phyloP scores from a whole-genome alignment of 2,113 vertebrate species.

The Pollachius pollachius region DNA sequence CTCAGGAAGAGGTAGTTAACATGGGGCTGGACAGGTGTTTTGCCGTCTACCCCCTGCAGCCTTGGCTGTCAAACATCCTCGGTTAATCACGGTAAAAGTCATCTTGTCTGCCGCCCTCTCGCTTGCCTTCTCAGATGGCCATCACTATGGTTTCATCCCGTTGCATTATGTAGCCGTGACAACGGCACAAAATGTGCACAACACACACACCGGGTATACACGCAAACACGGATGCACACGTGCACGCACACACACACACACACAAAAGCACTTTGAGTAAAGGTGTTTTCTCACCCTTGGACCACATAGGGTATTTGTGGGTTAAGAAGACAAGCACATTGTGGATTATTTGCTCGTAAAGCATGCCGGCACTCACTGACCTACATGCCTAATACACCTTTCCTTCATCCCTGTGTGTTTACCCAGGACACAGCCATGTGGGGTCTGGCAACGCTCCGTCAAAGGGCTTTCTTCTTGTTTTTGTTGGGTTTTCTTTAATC shows the following conservation, averaged over 20 bases:
- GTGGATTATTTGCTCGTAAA: slow-evolving; percentile 47
- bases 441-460: slow-evolving; percentile 54
- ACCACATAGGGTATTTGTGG: neutral
- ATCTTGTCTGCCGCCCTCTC: slow-evolving; percentile 8
- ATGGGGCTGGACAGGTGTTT: slow-evolving; percentile 33
- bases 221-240: neutral
- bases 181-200: neutral
- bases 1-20: slow-evolving; percentile 43
- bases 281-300: neutral
- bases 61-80: slow-evolving; percentile 46
- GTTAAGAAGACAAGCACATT: slow-evolving; percentile 19
- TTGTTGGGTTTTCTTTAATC: slow-evolving; percentile 53
- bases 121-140: slow-evolving; percentile 3
- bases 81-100: slow-evolving; percentile 20
- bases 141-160: neutral
- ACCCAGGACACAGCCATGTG: slow-evolving; percentile 54
- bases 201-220: neutral
- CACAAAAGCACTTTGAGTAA: neutral
- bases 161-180: neutral
- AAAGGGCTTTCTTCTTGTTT: slow-evolving; percentile 27
- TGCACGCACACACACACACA: neutral
- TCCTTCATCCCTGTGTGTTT: slow-evolving; percentile 9
- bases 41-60: slow-evolving; percentile 33
- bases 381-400: slow-evolving; percentile 38
- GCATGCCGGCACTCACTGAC: slow-evolving; percentile 58